Percentiles rank a stretch among this genome's conserved stretches.
Evolutionary conservation across 2,113 vertebrate species (phyloP).

Genomic region (Todiramphus saurophagus): DNA sequence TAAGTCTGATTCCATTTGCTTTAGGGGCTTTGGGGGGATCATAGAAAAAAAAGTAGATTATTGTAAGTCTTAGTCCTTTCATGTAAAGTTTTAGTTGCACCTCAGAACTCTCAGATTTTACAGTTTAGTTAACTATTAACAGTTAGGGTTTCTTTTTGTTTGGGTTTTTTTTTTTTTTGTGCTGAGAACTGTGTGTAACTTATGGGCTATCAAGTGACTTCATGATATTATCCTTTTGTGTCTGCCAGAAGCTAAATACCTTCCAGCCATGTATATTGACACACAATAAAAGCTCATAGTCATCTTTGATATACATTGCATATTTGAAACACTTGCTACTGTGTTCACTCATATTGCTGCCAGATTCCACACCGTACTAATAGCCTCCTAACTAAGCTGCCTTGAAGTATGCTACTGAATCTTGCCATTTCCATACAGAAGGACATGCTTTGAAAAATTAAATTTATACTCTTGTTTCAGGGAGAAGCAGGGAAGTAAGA

Average conservation of each 20-base stretch:
- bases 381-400: not conserved
- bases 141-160: no score
- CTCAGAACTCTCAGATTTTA: no score
- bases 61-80: not conserved
- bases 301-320: not conserved
- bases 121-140: no score
- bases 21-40: not conserved
- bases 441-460: not conserved
- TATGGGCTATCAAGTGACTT: not conserved
- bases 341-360: not conserved
- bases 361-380: rapidly evolving
- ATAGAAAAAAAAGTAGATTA: not conserved
- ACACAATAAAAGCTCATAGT: not conserved
- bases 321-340: not conserved
- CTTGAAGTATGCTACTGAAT: not conserved
- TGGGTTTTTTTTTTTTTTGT: no score
- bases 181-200: not conserved
- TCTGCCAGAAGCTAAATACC: not conserved
- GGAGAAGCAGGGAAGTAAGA: not conserved
- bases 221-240: not conserved
- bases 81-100: not conserved
- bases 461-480: not conserved
- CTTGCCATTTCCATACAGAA: not conserved
- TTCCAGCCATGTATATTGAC: not conserved
- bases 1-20: not conserved